Conservation (phyloP, 2,888 invertebrate genomes). For the Gerris lacustris region DNA sequence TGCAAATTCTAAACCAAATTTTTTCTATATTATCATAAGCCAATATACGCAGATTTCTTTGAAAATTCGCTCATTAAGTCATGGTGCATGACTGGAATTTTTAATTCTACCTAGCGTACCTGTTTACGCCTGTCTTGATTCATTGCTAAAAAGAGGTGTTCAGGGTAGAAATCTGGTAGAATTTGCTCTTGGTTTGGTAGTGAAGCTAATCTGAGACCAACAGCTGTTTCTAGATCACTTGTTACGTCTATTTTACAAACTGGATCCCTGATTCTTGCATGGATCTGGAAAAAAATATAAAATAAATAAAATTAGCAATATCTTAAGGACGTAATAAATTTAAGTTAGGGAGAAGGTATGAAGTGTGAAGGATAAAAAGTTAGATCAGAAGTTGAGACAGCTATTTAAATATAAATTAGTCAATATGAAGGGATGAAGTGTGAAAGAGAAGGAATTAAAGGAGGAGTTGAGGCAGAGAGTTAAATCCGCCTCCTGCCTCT, state of each 20-base stretch:
- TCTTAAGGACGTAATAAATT: neutral
- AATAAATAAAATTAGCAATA: neutral
- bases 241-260: slow-evolving; percentile 46
- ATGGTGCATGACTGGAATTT: too few species aligned
- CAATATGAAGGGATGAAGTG: neutral
- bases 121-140: slow-evolving; percentile 78
- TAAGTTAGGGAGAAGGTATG: neutral
- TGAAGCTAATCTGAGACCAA: slow-evolving; percentile 53
- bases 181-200: slow-evolving; percentile 66
- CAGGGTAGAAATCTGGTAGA: slow-evolving; percentile 87
- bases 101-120: slow-evolving; percentile 38
- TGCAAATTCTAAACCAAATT: too few species aligned
- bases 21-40: too few species aligned
- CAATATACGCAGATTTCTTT: too few species aligned
- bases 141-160: slow-evolving; percentile 86
- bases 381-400: neutral
- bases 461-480: neutral
- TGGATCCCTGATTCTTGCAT: slow-evolving; percentile 55
- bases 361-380: neutral
- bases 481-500: too few species aligned
- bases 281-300: slow-evolving; percentile 48
- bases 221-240: slow-evolving; percentile 52
- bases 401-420: too few species aligned
- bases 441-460: neutral
- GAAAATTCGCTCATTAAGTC: too few species aligned